Evolutionary conservation across 2,113 vertebrate species (phyloP).

Genomic region (Procavia capensis): DNA sequence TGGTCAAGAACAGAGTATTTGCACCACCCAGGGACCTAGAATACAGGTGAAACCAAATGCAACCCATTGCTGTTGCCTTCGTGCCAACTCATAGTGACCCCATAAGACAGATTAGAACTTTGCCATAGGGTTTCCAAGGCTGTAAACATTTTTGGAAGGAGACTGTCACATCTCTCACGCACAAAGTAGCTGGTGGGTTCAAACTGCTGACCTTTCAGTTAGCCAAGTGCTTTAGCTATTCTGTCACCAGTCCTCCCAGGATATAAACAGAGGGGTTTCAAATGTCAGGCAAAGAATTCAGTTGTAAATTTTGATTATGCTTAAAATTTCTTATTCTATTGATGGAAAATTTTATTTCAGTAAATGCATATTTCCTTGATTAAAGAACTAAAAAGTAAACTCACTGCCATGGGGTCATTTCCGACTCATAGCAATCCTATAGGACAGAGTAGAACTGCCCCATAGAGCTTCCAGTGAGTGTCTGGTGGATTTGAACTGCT

Average conservation of each 20-base stretch:
- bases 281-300: not conserved
- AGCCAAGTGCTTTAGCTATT: not conserved
- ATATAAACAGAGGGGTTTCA: no score
- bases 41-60: not conserved
- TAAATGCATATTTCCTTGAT: not conserved
- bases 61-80: not conserved
- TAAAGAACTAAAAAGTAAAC: no score
- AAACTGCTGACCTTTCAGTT: not conserved
- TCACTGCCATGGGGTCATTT: no score
- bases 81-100: not conserved
- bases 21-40: not conserved
- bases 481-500: no score
- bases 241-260: no score
- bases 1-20: not conserved
- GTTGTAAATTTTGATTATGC: not conserved
- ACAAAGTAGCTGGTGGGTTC: not conserved
- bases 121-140: not conserved
- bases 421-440: no score
- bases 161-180: not conserved
- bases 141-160: not conserved
- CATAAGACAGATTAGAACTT: not conserved
- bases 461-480: no score
- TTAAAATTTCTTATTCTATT: not conserved
- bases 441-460: no score
- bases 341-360: slow-evolving; percentile 20